phyloP scores from a whole-genome alignment of 2,888 invertebrate species.

The Drosophila meridionalis region DNA sequence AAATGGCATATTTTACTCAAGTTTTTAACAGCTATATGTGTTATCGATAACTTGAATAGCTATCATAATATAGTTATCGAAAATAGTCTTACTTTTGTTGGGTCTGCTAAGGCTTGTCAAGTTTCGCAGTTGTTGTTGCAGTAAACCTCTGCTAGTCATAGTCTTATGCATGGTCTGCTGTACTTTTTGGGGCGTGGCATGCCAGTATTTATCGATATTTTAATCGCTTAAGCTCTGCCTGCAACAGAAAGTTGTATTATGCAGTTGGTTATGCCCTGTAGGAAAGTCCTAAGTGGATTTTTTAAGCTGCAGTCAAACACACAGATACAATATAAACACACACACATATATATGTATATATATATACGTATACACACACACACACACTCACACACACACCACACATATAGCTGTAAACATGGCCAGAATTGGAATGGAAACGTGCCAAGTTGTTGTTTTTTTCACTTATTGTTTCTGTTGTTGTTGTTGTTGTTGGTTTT shows the following conservation, averaged over 20 bases:
- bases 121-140: neutral
- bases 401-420: slow-evolving; percentile 46
- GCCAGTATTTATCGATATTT: neutral
- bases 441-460: slow-evolving; percentile 70
- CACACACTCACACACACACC: slow-evolving; percentile 8
- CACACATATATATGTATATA: neutral
- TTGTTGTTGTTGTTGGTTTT: slow-evolving; percentile 15
- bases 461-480: slow-evolving; percentile 2
- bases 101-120: neutral
- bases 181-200: neutral
- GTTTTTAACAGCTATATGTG: neutral
- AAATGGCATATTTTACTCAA: neutral
- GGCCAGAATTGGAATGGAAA: slow-evolving; percentile 73
- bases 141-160: neutral
- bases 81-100: neutral
- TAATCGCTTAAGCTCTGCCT: neutral
- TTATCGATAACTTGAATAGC: neutral
- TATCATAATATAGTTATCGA: too few species aligned
- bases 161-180: rapidly evolving
- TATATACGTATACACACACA: slow-evolving; percentile 1
- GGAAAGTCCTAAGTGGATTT: neutral
- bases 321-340: slow-evolving; percentile 15
- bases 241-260: neutral
- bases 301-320: slow-evolving; percentile 43
- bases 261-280: neutral